Evolutionary conservation across 2,797 vertebrate genomes (phyloP).

Genomic region (Epinephelus awoara): DNA sequence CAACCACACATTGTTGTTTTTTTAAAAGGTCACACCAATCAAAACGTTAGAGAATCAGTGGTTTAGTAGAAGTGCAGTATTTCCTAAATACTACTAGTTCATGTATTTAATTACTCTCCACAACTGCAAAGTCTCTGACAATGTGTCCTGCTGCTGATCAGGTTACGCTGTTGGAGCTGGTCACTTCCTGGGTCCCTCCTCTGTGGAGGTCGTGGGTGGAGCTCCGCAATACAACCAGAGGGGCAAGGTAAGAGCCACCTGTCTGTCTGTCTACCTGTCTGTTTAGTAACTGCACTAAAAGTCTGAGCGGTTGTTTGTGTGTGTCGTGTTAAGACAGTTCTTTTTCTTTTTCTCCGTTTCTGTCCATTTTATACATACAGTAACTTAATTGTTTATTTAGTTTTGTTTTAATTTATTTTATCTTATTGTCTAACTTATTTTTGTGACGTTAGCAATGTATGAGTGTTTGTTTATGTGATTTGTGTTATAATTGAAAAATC

Average conservation of each 20-base stretch:
- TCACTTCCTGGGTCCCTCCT: constrained; percentile 86
- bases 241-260: constrained; percentile 90
- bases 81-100: background rate
- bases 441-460: no score
- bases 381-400: no score
- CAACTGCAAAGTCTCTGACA: background rate
- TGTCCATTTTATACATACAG: no score
- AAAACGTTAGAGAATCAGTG: no score
- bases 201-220: constrained; percentile 92
- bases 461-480: no score
- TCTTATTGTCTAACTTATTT: no score
- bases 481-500: no score
- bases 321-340: background rate
- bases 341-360: no score
- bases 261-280: constrained; percentile 18
- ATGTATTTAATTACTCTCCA: background rate
- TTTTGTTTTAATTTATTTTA: no score
- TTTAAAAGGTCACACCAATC: background rate
- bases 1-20: background rate
- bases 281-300: background rate
- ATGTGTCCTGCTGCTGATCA: constrained; percentile 67
- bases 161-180: constrained; percentile 96
- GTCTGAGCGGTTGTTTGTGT: background rate
- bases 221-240: constrained; percentile 95
- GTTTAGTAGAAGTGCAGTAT: background rate